Conservation (phyloP, 92 coral and sea anemone genomes). For the Epizoanthus illoricatus region DNA sequence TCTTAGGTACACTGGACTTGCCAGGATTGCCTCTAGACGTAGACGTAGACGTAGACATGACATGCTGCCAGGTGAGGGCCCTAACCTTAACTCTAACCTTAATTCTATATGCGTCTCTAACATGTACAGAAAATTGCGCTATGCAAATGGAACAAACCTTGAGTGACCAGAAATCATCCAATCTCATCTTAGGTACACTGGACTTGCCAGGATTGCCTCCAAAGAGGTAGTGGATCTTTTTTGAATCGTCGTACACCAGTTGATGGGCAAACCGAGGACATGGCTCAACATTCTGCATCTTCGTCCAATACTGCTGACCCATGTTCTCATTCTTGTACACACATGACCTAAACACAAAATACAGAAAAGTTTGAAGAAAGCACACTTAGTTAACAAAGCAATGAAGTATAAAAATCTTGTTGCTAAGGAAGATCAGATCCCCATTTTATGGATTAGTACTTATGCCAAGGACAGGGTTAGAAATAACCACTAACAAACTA, state of each 20-base stretch:
- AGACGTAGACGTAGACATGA: slow-evolving; percentile 69
- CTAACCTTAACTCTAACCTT: too few relatives aligned
- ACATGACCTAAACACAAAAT: slow-evolving; percentile 68
- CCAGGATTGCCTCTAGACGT: slow-evolving; percentile 98
- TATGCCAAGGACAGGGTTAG: too few relatives aligned
- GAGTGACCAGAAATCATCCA: slow-evolving; percentile 96
- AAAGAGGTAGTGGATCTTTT: slow-evolving; percentile 89
- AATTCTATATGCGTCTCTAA: too few relatives aligned
- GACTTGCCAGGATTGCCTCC: slow-evolving; percentile 99
- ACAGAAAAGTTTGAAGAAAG: background rate
- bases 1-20: slow-evolving; percentile 84
- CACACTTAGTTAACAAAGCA: background rate
- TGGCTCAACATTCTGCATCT: slow-evolving; percentile 94
- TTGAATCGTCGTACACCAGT: slow-evolving; percentile 85
- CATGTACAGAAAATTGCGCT: background rate
- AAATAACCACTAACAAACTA: too few relatives aligned
- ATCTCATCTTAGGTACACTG: slow-evolving; percentile 85
- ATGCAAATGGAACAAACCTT: slow-evolving; percentile 51
- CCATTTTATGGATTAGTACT: too few relatives aligned
- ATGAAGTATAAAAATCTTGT: background rate
- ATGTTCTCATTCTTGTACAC: slow-evolving; percentile 97
- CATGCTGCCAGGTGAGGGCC: too few relatives aligned
- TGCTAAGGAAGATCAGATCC: background rate
- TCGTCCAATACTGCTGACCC: slow-evolving; percentile 94
- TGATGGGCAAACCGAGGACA: slow-evolving; percentile 99